Conservation (phyloP, 2,888 invertebrate species). For the Lasioglossum oenotherae region DNA sequence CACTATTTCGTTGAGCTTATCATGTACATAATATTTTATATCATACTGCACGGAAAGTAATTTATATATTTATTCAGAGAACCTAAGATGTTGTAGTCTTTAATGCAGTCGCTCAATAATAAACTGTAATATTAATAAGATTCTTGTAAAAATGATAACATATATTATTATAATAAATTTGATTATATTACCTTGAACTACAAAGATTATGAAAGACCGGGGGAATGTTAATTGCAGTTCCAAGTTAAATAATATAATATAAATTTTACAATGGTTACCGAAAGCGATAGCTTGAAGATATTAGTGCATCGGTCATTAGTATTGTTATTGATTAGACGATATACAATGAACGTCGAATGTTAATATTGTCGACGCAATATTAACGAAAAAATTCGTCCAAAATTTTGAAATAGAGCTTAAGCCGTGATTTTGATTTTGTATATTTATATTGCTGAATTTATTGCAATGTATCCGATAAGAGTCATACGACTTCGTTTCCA, state of each 20-base stretch:
- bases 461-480: conserved; percentile 11
- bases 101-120: conserved; percentile 59
- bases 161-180: conserved; percentile 50
- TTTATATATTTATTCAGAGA: conserved; percentile 52
- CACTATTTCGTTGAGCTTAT: conserved; percentile 64
- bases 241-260: conserved; percentile 35
- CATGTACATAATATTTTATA: conserved; percentile 62
- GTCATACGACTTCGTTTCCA: conserved; percentile 3
- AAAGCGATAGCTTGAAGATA: conserved; percentile 33
- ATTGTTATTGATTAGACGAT: conserved; percentile 23
- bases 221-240: conserved; percentile 51
- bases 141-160: conserved; percentile 48
- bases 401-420: conserved; percentile 28
- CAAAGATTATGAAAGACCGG: conserved; percentile 27
- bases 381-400: conserved; percentile 44
- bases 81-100: conserved; percentile 55
- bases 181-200: conserved; percentile 44
- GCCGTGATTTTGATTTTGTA: conserved; percentile 31
- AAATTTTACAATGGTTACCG: conserved; percentile 27
- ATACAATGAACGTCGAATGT: conserved; percentile 32
- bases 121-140: conserved; percentile 60
- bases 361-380: conserved; percentile 23
- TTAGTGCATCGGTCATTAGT: conserved; percentile 22
- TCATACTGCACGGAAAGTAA: conserved; percentile 49
- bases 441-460: conserved; percentile 25